phyloP scores from a whole-genome alignment of 2,113 vertebrate species.

The Erpornis zantholeuca region DNA sequence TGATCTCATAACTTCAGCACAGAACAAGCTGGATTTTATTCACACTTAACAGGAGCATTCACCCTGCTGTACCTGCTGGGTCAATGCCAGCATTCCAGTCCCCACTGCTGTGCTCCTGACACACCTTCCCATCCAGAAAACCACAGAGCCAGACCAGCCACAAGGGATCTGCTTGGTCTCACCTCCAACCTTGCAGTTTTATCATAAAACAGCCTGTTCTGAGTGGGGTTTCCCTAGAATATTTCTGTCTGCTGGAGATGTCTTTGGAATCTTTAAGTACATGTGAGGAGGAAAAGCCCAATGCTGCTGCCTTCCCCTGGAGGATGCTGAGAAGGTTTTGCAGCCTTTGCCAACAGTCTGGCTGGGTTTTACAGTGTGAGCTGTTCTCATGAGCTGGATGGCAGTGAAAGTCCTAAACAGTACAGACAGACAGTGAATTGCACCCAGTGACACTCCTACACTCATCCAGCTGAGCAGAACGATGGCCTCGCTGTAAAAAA shows the following conservation, averaged over 20 bases:
- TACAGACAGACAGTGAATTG: neutral
- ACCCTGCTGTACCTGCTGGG: neutral
- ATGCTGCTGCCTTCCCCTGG: neutral
- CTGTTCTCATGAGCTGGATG: neutral
- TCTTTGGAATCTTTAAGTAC: neutral
- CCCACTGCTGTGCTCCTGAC: accelerated
- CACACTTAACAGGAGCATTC: neutral
- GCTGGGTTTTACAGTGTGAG: neutral
- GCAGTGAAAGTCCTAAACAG: neutral
- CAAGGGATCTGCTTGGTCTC: neutral
- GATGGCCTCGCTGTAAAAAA: neutral
- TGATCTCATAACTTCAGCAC: neutral
- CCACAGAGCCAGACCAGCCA: neutral
- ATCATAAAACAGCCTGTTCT: neutral
- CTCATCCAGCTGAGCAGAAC: neutral
- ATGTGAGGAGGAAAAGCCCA: neutral
- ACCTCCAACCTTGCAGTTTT: neutral
- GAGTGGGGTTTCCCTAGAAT: neutral
- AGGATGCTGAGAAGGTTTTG: neutral
- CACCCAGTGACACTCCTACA: neutral
- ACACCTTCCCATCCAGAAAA: neutral
- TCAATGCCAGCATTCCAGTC: neutral
- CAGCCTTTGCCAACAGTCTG: neutral
- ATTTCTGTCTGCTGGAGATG: neutral
- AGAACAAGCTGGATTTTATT: neutral